These are phyloP conservation scores for Pararge aegeria DNA, from an alignment of 1,140 invertebrate genomes.

Conservation along the genomic window DNA sequence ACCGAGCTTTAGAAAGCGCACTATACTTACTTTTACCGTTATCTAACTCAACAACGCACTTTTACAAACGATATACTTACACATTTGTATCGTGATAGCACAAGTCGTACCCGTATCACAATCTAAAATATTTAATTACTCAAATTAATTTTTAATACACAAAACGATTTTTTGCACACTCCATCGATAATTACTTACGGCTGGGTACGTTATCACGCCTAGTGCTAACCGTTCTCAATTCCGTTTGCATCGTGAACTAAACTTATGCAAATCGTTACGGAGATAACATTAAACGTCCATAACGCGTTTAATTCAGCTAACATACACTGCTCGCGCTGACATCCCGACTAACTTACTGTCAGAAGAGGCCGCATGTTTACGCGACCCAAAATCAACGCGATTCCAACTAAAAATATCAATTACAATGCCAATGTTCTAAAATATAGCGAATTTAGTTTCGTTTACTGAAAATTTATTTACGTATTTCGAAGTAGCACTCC, in stretches of 20 bases:
- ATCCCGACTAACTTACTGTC: slow-evolving; percentile 68
- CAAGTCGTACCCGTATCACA: slow-evolving; percentile 73
- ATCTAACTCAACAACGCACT: background rate
- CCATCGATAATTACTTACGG: slow-evolving; percentile 58
- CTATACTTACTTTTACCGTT: background rate
- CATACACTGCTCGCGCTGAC: slow-evolving; percentile 63
- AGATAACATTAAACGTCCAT: slow-evolving; percentile 42
- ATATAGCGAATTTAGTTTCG: slow-evolving; percentile 54
- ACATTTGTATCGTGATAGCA: slow-evolving; percentile 74
- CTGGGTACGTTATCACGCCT: slow-evolving; percentile 69
- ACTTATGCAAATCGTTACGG: background rate
- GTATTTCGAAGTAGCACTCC: slow-evolving; percentile 79
- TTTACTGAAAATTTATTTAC: slow-evolving; percentile 72
- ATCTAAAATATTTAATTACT: slow-evolving; percentile 68
- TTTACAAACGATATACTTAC: slow-evolving; percentile 51
- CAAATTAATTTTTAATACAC: slow-evolving; percentile 32
- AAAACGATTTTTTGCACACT: slow-evolving; percentile 16
- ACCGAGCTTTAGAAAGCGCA: background rate
- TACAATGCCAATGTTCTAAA: slow-evolving; percentile 64
- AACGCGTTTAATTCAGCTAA: slow-evolving; percentile 57
- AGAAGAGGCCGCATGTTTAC: slow-evolving; percentile 67
- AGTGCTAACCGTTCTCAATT: slow-evolving; percentile 58
- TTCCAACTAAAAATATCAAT: slow-evolving; percentile 78
- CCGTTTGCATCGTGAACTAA: slow-evolving; percentile 54
- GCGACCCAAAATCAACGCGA: slow-evolving; percentile 74